Conservation (phyloP, 2,797 vertebrate genomes). For the Peromyscus melanophrys region DNA sequence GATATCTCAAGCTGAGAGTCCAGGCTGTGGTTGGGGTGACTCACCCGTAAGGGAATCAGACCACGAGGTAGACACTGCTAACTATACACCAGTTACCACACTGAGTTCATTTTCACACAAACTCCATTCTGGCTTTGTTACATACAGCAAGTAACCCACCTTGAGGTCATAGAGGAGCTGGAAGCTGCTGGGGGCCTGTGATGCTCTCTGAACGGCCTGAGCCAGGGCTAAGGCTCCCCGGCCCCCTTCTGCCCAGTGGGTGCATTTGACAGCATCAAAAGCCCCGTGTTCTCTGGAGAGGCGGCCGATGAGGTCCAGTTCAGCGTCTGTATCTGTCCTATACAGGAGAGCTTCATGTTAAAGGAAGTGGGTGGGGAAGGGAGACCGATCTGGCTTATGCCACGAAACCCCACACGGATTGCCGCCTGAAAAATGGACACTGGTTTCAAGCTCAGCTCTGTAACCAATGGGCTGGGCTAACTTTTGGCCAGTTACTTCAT, state of each 20-base stretch:
- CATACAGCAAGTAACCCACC: slow-evolving; percentile 87
- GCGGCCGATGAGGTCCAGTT: slow-evolving; percentile 93
- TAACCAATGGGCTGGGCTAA: background rate
- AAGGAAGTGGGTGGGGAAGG: background rate
- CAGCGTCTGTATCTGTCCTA: slow-evolving; percentile 95
- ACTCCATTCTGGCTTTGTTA: accelerated
- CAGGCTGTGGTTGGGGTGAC: background rate
- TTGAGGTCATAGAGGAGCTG: slow-evolving; percentile 95
- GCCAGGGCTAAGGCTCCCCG: slow-evolving; percentile 94
- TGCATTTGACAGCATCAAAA: slow-evolving; percentile 95
- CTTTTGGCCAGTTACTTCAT: background rate
- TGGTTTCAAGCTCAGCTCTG: background rate
- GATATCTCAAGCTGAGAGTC: background rate
- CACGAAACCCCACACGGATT: background rate
- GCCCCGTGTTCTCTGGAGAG: slow-evolving; percentile 95
- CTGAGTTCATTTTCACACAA: background rate
- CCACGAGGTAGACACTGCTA: background rate
- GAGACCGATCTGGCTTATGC: background rate
- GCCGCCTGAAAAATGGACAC: background rate
- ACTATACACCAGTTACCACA: background rate
- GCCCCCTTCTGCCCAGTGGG: slow-evolving; percentile 98
- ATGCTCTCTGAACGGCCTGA: slow-evolving; percentile 94
- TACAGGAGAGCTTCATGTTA: slow-evolving; percentile 58
- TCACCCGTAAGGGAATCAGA: background rate
- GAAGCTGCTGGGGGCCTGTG: slow-evolving; percentile 93